Evolutionary conservation across 2,113 vertebrate species (phyloP).

Genomic region (zebrafish (Danio rerio)): DNA sequence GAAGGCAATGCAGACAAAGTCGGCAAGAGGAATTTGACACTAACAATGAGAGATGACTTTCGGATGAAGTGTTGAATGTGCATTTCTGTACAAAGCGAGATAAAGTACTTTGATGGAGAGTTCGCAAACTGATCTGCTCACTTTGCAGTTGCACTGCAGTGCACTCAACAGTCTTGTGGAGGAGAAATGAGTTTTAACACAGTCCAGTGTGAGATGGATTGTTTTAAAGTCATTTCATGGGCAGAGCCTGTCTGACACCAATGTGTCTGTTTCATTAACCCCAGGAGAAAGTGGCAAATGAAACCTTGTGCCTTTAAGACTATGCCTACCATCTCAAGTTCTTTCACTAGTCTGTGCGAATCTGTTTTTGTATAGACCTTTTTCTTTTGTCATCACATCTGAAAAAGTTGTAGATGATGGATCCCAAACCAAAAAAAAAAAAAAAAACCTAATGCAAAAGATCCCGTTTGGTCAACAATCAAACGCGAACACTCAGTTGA

Average conservation of each 20-base stretch:
- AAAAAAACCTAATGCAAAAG: no score
- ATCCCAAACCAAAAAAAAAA: no score
- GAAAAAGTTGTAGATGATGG: no score
- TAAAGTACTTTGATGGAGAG: not conserved
- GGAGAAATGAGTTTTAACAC: not conserved
- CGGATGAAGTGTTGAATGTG: constrained; percentile 26
- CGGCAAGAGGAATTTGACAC: constrained; percentile 2
- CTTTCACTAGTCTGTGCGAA: not conserved
- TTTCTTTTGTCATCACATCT: no score
- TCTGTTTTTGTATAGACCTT: not conserved
- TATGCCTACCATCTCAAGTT: not conserved
- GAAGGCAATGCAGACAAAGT: constrained; percentile 6
- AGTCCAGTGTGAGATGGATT: not conserved
- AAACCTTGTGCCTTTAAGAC: constrained; percentile 52
- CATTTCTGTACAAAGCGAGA: constrained; percentile 30
- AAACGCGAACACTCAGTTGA: no score
- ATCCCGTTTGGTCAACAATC: no score
- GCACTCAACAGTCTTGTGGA: not conserved
- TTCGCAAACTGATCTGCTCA: constrained; percentile 17
- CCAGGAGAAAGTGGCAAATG: constrained; percentile 44
- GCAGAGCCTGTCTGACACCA: constrained; percentile 42
- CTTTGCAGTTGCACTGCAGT: constrained; percentile 8
- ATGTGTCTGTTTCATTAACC: constrained; percentile 56
- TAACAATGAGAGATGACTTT: constrained; percentile 31
- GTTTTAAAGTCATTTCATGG: not conserved